Evolutionary conservation across 2,888 invertebrate genomes (phyloP), one percentile per base, ranked within the genome.

Genomic region (Limnephilus marmoratus): DNA sequence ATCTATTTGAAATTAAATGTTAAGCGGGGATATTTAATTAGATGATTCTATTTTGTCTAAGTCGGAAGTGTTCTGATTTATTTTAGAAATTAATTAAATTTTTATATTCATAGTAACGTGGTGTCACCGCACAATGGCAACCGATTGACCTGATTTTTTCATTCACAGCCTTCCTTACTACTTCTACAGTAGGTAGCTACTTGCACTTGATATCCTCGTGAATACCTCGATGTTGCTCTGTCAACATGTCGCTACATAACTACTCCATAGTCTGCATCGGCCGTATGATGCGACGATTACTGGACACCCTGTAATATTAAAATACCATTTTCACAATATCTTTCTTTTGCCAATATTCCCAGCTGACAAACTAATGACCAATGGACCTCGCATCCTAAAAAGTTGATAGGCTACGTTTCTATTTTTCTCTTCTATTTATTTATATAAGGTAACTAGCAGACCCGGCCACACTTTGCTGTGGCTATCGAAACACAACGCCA

Each of bases 101-200:
- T 24, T 24, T 68, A 68, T 24, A 0, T 5, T 68, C 24, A n/a
- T 9, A 31, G 4, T 1, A 34, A 31, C 34, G 82, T 31, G 37
- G 5, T 31, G 83, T 85, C 85, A 85, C 41, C 85, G 37, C 34
- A n/a, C 34, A 24, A 9, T 37, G 80, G 7, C 88, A 37, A 29
- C 80, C 41, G 88, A 24, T 37, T 89, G 88, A 89, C 88, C 88
- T 37, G 34, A 81, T 89, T 89, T 81, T 83, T 88, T 88, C 37
- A 68, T 24, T 80, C 80, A 4, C 81, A 81, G 80, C 88, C 81
- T 89, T 89, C 37, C 81, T 81, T n/a, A 41, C 34, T 85, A 24
- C 34, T 82, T 7, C 24, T 3, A 68, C 68, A 0, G 68, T 24
- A 9, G 24, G 24, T 68, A 68, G 9, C 68, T 68, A 9, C 68